These are phyloP conservation scores for Adelognathus sp. DNA, from an alignment of 2,888 invertebrate genomes.

Conservation along the genomic window DNA sequence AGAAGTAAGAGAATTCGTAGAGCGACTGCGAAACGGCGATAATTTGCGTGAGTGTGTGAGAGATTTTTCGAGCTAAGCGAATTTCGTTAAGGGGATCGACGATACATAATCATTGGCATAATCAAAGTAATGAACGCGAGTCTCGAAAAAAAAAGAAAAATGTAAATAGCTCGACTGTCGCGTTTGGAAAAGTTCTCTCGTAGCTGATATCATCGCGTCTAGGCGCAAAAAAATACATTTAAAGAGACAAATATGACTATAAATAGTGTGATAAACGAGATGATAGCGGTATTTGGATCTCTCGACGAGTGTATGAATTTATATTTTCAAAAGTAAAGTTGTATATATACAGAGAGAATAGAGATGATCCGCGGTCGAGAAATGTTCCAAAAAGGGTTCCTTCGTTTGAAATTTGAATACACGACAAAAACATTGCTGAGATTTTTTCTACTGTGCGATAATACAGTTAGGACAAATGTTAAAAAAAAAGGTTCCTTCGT, in stretches of 20 bases:
- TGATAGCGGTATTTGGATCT: constrained; percentile 33
- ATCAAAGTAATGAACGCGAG: constrained; percentile 8
- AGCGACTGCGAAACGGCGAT: too few species aligned
- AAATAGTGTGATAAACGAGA: constrained; percentile 44
- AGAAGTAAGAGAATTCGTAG: too few species aligned
- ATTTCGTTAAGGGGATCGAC: constrained; percentile 7
- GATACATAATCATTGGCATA: constrained; percentile 49
- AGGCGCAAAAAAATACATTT: constrained; percentile 22
- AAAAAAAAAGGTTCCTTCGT: constrained; percentile 25
- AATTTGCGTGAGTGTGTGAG: constrained; percentile 26
- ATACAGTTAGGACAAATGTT: too few species aligned
- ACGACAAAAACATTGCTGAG: too few species aligned
- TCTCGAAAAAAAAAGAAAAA: background rate
- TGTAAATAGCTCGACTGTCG: constrained; percentile 52
- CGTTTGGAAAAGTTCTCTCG: constrained; percentile 36
- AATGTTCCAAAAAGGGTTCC: constrained; percentile 12
- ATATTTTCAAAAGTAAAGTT: constrained; percentile 55
- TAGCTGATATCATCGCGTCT: constrained; percentile 33
- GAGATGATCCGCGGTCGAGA: constrained; percentile 15
- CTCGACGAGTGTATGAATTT: constrained; percentile 45
- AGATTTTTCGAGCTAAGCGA: constrained; percentile 1
- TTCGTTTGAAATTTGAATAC: constrained; percentile 37
- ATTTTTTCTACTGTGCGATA: too few species aligned
- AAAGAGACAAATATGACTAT: constrained; percentile 39
- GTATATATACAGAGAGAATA: constrained; percentile 37